These are phyloP conservation scores for Lichenostomus cassidix DNA, from an alignment of 2,113 vertebrate genomes.

Conservation along the genomic window DNA sequence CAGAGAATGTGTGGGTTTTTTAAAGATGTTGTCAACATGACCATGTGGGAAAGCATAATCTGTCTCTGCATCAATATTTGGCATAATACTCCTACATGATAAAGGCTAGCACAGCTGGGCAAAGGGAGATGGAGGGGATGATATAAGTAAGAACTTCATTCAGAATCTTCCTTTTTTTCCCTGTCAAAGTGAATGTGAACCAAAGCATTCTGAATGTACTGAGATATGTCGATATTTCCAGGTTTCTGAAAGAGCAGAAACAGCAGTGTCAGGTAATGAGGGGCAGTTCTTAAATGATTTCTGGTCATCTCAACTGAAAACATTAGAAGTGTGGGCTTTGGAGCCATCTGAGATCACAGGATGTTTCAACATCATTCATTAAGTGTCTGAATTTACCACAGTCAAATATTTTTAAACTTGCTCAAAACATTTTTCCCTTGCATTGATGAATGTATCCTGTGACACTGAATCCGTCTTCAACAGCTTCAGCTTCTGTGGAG, in stretches of 20 bases:
- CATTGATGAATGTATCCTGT: background rate
- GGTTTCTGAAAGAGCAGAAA: background rate
- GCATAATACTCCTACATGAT: background rate
- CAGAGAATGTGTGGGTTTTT: background rate
- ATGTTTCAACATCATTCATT: accelerated
- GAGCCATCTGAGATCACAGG: background rate
- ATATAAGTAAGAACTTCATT: background rate
- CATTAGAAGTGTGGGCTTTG: background rate
- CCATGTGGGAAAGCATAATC: background rate
- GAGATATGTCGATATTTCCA: background rate
- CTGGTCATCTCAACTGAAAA: background rate
- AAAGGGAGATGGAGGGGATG: background rate
- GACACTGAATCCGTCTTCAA: background rate
- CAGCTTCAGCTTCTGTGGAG: background rate
- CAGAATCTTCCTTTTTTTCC: background rate
- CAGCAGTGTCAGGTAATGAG: background rate
- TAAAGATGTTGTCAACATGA: background rate
- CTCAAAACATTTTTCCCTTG: background rate
- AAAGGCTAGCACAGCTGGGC: background rate
- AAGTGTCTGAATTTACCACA: background rate
- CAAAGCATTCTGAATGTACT: background rate
- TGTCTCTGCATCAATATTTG: background rate
- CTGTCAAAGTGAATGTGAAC: background rate
- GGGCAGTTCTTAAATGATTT: background rate
- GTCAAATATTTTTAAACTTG: background rate